Base-by-base conservation (phyloP, 2,888 invertebrate species). In the Cantharis lateralis region DNA sequence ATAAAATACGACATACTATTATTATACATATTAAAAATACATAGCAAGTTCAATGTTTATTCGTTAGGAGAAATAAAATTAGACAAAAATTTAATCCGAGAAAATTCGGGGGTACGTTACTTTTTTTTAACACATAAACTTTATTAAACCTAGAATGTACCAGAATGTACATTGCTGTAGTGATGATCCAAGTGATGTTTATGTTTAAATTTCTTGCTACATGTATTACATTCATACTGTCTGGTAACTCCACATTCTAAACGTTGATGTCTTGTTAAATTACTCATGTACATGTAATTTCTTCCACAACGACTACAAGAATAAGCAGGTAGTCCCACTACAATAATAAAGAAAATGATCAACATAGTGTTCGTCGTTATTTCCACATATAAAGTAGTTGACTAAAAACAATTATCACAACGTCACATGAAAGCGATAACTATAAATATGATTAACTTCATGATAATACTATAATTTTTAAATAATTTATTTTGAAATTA, bases 201-300 rank as follows among this genome's bases (percentile, higher is more conserved):
- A 83, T 90, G 90, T 81, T 89, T 85, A 80, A 86, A 86, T 76
- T 82, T 83, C 77, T 82, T 89, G 77, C 86, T 86, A 78, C 90
- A 90, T 62, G 89, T 84, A 10, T 87, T 87, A 77, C 90, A 90
- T 77, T 89, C 88, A 80, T 90, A 90, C 79, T 89, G 87, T 0
- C 89, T 89, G 73, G 86, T 87, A 26, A 89, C 88, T 0, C 91
- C 91, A 81, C 92, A 92, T 82, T 92, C 92, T 84, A 91, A 91
- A 76, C 90, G 89, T 74, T 91, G 89, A 83, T 92, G 92, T 70
- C 81, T 70, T 18, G 71, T 48, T 24, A 82, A 72, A 71, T 81
- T 77, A 15, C 71, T 75, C 68, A 48, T 68, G 26, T 79, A 72
- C 26, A 24, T 75, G 71, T 80, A 80, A 15, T 66, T 20, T 64